These are phyloP conservation scores for Drosophila anomalipes DNA, from an alignment of 2,888 invertebrate species.

Conservation along the genomic window DNA sequence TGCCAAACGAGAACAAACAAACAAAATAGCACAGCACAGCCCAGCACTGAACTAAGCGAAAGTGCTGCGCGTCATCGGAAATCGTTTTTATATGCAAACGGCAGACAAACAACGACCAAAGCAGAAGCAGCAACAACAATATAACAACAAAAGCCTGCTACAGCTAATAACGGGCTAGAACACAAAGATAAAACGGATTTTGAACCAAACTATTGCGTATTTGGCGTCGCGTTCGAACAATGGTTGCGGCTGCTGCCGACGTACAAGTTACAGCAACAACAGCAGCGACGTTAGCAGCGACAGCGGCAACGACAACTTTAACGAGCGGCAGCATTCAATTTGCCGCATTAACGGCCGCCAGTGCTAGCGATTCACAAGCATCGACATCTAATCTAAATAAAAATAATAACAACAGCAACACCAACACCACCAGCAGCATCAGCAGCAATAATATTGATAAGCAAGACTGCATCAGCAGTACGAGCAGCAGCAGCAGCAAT, in stretches of 20 bases:
- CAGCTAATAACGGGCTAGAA: constrained; percentile 49
- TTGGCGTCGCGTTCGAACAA: constrained; percentile 62
- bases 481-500: constrained; percentile 17
- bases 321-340: constrained; percentile 31
- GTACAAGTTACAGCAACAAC: constrained; percentile 54
- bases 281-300: constrained; percentile 21
- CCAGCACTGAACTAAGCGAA: constrained; percentile 43
- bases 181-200: constrained; percentile 53
- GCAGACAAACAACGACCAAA: constrained; percentile 76
- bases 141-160: constrained; percentile 11
- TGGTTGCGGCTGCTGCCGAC: constrained; percentile 72
- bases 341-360: constrained; percentile 51
- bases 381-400: constrained; percentile 57
- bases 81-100: constrained; percentile 74
- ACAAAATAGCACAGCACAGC: constrained; percentile 27
- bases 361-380: constrained; percentile 44
- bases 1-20: constrained; percentile 39
- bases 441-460: constrained; percentile 38
- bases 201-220: constrained; percentile 62
- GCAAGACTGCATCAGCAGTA: constrained; percentile 25
- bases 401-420: constrained; percentile 24
- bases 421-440: constrained; percentile 2
- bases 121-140: constrained; percentile 50
- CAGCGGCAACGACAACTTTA: constrained; percentile 17
- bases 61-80: constrained; percentile 69